These are phyloP conservation scores for Campylorhamphus procurvoides DNA, from an alignment of 2,113 vertebrate genomes.

Conservation along the genomic window DNA sequence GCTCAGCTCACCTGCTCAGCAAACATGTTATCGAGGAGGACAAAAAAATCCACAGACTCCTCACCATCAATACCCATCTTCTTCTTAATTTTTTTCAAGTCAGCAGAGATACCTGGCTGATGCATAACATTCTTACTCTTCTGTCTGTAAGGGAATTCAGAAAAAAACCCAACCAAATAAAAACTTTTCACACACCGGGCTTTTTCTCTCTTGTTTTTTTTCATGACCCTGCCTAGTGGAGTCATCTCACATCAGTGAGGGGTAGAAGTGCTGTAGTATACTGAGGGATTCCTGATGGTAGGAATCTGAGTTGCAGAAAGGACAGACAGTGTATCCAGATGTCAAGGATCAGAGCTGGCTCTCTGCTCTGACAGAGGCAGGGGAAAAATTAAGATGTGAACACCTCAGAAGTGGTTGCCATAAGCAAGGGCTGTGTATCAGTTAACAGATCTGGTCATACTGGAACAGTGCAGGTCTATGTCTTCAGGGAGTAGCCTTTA, in stretches of 20 bases:
- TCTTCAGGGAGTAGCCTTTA: not conserved
- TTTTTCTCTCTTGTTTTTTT: not conserved
- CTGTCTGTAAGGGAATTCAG: constrained; percentile 68
- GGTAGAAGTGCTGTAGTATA: not conserved
- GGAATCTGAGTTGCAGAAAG: not conserved
- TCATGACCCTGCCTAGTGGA: not conserved
- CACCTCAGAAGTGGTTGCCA: not conserved
- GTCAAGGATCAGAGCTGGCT: not conserved
- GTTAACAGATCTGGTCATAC: not conserved
- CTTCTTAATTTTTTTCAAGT: constrained; percentile 84
- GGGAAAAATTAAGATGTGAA: not conserved
- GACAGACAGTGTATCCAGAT: not conserved
- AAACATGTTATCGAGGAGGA: constrained; percentile 88
- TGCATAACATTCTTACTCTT: constrained; percentile 70
- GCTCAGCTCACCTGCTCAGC: constrained; percentile 87
- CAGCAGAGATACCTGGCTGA: constrained; percentile 84
- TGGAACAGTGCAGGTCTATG: not conserved
- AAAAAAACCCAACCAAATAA: not conserved
- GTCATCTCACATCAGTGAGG: not conserved
- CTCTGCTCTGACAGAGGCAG: not conserved
- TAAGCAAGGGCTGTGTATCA: not conserved
- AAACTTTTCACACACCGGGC: not conserved
- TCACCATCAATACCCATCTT: constrained; percentile 78
- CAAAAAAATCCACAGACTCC: constrained; percentile 85
- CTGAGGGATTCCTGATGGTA: not conserved